These are phyloP conservation scores for Himalopsyche japonica DNA, from an alignment of 2,888 invertebrate genomes.

Conservation along the genomic window DNA sequence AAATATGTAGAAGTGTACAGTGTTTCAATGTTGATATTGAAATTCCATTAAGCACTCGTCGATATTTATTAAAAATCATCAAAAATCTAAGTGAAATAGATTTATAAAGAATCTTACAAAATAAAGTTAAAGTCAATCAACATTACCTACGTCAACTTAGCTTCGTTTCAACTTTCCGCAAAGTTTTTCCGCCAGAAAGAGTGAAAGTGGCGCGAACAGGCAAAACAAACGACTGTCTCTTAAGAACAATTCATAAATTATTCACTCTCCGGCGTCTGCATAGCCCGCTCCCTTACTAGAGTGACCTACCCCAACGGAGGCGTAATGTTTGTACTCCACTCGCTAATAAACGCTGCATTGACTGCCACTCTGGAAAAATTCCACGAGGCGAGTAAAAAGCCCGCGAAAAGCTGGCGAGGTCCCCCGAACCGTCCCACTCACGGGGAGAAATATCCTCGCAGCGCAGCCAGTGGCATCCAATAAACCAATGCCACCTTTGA, in stretches of 20 bases:
- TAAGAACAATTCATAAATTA: conserved; percentile 35
- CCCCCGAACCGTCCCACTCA: neutral
- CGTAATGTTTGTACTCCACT: conserved; percentile 27
- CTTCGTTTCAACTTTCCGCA: neutral
- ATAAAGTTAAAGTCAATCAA: neutral
- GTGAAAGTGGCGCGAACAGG: neutral
- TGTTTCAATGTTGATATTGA: too few relatives aligned
- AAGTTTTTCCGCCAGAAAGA: neutral
- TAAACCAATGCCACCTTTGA: too few relatives aligned
- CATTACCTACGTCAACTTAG: neutral
- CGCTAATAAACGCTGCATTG: conserved; percentile 29
- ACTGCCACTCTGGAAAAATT: conserved; percentile 23
- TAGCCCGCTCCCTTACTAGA: neutral
- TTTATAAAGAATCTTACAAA: neutral
- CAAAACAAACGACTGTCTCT: neutral
- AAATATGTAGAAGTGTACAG: too few relatives aligned
- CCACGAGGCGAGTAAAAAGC: conserved; percentile 1
- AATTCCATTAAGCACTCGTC: too few relatives aligned
- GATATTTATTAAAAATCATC: too few relatives aligned
- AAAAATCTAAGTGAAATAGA: too few relatives aligned
- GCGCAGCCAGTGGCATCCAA: neutral
- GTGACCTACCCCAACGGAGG: conserved; percentile 24
- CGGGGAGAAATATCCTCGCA: neutral
- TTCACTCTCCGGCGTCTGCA: conserved; percentile 14
- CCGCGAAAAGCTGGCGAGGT: neutral